Evolutionary conservation across 1,140 invertebrate species (phyloP), one percentile per base, ranked within the genome.

Genomic region (Schlechtendalia chinensis): DNA sequence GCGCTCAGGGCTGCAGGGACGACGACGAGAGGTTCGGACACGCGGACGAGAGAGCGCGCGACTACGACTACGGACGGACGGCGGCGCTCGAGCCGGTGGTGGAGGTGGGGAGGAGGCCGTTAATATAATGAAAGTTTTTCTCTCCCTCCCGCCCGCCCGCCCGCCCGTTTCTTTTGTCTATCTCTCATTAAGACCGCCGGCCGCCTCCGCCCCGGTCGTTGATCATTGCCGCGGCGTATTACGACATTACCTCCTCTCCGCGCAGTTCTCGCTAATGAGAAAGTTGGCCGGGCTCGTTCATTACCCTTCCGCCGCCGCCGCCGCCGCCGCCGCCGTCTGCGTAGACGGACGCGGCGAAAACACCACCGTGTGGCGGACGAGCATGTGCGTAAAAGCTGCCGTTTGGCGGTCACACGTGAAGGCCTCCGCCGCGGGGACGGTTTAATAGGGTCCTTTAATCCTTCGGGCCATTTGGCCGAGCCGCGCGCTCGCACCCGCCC

Each of bases 401-500:
- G 75, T 79, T 63, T 50, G 75, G 75, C 58, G 75, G 75, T 79
- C 75, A 79, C 75, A 79, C 75, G 58, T 79, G 75, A 79, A 79
- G 75, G 61, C 54, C 47, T 10, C 47, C 5, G n/a, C 45, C 58
- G 58, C 75, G 11, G 75, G 39, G 39, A 50, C 75, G 75, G 75
- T 79, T 63, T 79, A 79, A 79, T 79, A 79, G 75, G 75, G 75
- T 79, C 75, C 75, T 79, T 79, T 79, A 79, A 79, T 79, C 75
- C 75, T 79, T 79, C 75, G 75, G 39, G 75, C 58, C 75, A 79
- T 79, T 79, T 79, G 75, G 45, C 75, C 75, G 75, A 58, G 56
- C 56, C 56, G 75, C 56, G 56, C 32, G 32, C 56, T 27, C 29
- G 11, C 29, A 29, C 11, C 29, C 53, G 14, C 45, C 69, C 45